Percentiles rank a stretch among this genome's conserved stretches.
These are phyloP conservation scores for Sebastes jordani DNA, from an alignment of 2,797 vertebrate species.

Conservation along the genomic window DNA sequence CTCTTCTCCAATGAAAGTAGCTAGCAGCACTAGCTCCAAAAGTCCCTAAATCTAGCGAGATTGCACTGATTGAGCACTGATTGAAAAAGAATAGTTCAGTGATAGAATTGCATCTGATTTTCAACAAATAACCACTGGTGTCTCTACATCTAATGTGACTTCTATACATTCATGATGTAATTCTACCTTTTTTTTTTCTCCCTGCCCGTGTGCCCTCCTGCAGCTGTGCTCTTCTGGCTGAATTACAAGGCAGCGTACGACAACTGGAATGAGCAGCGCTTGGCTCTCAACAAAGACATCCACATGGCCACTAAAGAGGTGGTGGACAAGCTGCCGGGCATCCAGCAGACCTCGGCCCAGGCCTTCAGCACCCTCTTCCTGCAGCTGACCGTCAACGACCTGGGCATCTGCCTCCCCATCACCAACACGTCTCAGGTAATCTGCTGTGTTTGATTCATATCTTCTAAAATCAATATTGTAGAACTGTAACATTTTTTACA, in stretches of 20 bases:
- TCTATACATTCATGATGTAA: background rate
- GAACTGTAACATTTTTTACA: background rate
- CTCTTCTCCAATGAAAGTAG: too few relatives aligned
- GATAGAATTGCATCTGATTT: background rate
- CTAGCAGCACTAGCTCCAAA: too few relatives aligned
- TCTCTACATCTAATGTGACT: background rate
- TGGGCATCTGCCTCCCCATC: slow-evolving; percentile 98
- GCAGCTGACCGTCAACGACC: slow-evolving; percentile 96
- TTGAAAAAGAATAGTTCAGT: background rate
- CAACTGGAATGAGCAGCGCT: slow-evolving; percentile 98
- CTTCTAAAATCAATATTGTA: background rate
- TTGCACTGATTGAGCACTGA: too few relatives aligned
- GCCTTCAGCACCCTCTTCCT: slow-evolving; percentile 98
- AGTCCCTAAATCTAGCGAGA: too few relatives aligned
- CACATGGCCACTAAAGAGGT: slow-evolving; percentile 99
- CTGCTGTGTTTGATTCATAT: background rate
- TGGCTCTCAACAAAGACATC: slow-evolving; percentile 98
- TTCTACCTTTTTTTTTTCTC: background rate
- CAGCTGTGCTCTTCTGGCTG: slow-evolving; percentile 98
- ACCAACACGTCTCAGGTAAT: slow-evolving; percentile 85
- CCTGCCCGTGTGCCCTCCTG: background rate
- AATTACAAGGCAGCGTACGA: slow-evolving; percentile 99
- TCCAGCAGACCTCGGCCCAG: slow-evolving; percentile 97
- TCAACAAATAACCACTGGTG: background rate
- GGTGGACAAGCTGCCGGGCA: slow-evolving; percentile 97